A percentile compares a stretch with the other conserved stretches of the same genome.
Evolutionary conservation across 1,140 invertebrate genomes (phyloP).

Genomic region (Drosophila equinoxialis): DNA sequence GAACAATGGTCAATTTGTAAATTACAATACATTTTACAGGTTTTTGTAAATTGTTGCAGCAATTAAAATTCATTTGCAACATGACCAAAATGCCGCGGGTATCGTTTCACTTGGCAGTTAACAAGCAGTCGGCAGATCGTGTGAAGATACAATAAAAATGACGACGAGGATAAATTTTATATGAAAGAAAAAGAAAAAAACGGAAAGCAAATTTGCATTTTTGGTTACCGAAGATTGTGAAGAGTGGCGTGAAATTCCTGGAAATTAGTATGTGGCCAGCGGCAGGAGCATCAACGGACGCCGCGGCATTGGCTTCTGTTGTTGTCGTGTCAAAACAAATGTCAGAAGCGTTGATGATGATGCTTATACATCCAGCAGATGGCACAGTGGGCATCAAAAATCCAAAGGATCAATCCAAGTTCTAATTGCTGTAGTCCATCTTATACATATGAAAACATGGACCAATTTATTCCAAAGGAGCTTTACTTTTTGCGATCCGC

Average conservation of each 20-base stretch:
- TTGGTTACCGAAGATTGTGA: constrained; percentile 31
- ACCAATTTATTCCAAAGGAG: too few relatives aligned
- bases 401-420: not conserved
- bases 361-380: not conserved
- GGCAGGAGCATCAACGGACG: constrained; percentile 20
- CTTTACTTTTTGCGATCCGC: too few relatives aligned
- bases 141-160: constrained; percentile 66
- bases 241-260: constrained; percentile 71
- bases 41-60: constrained; percentile 23
- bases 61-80: constrained; percentile 80
- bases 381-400: constrained; percentile 22
- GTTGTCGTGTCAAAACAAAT: constrained; percentile 70
- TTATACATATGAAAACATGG: too few relatives aligned
- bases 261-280: constrained; percentile 57
- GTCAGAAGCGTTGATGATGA: constrained; percentile 35
- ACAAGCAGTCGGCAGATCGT: constrained; percentile 73
- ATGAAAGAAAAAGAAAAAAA: not conserved
- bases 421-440: too few relatives aligned
- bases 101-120: constrained; percentile 57
- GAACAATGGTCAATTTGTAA: not conserved
- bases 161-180: constrained; percentile 1
- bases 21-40: not conserved
- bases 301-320: constrained; percentile 18
- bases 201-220: constrained; percentile 32
- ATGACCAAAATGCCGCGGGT: constrained; percentile 48